Evolutionary conservation across 2,888 invertebrate genomes (phyloP).

Genomic region (Monoplex corrugatus): DNA sequence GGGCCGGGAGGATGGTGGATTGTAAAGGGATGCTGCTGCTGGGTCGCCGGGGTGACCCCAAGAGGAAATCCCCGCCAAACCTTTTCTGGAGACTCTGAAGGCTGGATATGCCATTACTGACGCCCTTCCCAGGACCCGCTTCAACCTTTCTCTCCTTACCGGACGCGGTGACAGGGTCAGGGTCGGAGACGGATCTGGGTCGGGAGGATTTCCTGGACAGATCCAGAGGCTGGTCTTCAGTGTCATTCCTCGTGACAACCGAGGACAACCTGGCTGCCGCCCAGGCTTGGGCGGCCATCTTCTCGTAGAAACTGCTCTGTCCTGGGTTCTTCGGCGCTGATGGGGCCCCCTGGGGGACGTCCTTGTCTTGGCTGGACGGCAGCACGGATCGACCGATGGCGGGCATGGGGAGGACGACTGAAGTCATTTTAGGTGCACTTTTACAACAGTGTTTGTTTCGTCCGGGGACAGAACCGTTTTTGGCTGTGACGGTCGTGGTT

Average conservation of each 20-base stretch:
- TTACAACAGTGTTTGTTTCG: not conserved
- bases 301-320: not conserved
- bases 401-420: not conserved
- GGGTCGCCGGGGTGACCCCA: constrained; percentile 65
- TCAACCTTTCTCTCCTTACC: not conserved
- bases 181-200: constrained; percentile 43
- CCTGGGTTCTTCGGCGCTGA: not conserved
- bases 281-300: not conserved
- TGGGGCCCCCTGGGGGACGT: not conserved
- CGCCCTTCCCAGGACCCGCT: not conserved
- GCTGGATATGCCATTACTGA: constrained; percentile 65
- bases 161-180: not conserved
- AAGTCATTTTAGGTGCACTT: not conserved
- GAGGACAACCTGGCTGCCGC: not conserved
- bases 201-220: constrained; percentile 70
- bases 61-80: constrained; percentile 74
- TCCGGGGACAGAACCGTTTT: not conserved
- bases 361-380: not conserved
- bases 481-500: not conserved
- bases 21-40: constrained; percentile 60
- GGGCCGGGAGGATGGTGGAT: constrained; percentile 53
- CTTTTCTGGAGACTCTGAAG: constrained; percentile 75
- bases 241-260: not conserved
- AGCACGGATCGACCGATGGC: not conserved
- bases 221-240: constrained; percentile 63